These are phyloP conservation scores for Marisa cornuarietis DNA, from an alignment of 1,140 invertebrate species.

Conservation along the genomic window DNA sequence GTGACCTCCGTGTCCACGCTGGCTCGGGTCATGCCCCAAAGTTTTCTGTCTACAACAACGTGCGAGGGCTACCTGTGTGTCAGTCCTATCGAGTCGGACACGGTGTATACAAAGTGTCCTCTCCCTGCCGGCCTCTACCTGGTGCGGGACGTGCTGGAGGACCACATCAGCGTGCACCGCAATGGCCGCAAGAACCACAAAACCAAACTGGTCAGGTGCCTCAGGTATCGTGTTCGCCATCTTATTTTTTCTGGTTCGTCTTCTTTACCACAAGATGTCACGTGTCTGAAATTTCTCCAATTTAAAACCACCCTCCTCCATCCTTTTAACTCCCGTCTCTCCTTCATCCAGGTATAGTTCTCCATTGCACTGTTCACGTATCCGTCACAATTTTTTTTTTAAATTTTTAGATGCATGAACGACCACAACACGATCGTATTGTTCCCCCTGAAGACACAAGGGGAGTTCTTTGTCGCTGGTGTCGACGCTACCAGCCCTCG, in stretches of 20 bases:
- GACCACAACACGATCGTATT: constrained; percentile 39
- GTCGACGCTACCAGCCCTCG: constrained; percentile 34
- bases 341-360: no score
- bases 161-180: constrained; percentile 43
- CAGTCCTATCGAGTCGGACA: constrained; percentile 33
- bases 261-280: no score
- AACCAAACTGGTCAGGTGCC: constrained; percentile 47
- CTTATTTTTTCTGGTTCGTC: no score
- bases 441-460: constrained; percentile 47
- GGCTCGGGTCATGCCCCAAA: constrained; percentile 49
- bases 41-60: constrained; percentile 35
- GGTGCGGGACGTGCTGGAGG: constrained; percentile 46
- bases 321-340: no score
- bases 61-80: constrained; percentile 42
- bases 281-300: no score
- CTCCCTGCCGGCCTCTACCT: constrained; percentile 42
- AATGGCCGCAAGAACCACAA: constrained; percentile 42
- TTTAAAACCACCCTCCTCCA: no score
- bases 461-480: constrained; percentile 53
- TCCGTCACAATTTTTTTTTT: no score
- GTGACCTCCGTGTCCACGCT: constrained; percentile 43
- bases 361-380: no score
- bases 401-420: constrained; percentile 14
- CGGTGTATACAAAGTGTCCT: constrained; percentile 45
- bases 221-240: constrained; percentile 28